Conservation (phyloP, 30 jellyfish, hydroid and myxozoan species). For the Rhopilema esculentum region DNA sequence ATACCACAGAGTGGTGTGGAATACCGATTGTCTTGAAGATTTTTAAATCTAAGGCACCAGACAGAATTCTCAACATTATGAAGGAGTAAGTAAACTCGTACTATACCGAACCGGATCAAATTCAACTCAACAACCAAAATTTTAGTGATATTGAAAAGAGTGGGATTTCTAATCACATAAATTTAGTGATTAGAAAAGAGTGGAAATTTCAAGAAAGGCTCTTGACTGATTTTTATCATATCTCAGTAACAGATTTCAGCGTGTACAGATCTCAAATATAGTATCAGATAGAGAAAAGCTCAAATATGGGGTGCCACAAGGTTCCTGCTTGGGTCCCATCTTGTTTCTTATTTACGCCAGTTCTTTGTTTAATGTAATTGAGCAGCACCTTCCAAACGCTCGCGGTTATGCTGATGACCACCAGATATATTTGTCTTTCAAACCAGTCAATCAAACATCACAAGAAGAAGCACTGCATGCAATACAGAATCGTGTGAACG, state of each 20-base stretch:
- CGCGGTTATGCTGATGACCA: constrained; percentile 66
- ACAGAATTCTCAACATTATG: not conserved
- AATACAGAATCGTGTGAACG: constrained; percentile 44
- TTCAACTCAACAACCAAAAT: not conserved
- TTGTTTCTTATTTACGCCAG: too few species aligned
- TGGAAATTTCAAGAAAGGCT: constrained; percentile 40
- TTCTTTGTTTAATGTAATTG: too few species aligned
- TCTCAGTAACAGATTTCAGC: constrained; percentile 19
- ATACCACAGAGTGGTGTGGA: too few species aligned
- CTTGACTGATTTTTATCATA: constrained; percentile 31
- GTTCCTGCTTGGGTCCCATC: too few species aligned
- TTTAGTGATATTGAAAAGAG: not conserved
- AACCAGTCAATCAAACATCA: constrained; percentile 35
- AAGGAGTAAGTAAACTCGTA: not conserved
- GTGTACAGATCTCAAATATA: constrained; percentile 20
- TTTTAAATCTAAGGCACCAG: not conserved
- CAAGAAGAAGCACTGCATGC: too few species aligned
- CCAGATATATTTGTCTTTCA: constrained; percentile 45
- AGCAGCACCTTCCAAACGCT: too few species aligned
- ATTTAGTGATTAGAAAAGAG: too few species aligned
- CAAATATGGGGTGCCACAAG: too few species aligned
- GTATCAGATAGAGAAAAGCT: constrained; percentile 29
- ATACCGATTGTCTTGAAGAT: not conserved
- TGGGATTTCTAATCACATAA: too few species aligned
- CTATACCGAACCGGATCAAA: not conserved